Evolutionary conservation across 2,113 vertebrate genomes (phyloP), one percentile per base, ranked within the genome.

Genomic region (Cranoglanis bouderius): DNA sequence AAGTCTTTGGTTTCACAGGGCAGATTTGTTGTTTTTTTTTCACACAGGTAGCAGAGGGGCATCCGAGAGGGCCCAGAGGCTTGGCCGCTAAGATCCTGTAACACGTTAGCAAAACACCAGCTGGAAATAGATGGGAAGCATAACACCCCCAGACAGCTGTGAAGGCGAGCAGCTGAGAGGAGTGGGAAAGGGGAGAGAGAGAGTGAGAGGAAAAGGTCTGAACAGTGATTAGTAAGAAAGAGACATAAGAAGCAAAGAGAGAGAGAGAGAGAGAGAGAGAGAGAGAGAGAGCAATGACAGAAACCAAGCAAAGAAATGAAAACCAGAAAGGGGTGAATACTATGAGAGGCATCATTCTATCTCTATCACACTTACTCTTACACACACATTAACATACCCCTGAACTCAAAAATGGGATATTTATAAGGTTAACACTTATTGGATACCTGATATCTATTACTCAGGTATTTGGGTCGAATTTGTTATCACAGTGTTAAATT

Each of bases 81-180:
- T 59, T 18, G 88, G 77, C 86, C 70, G 80, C 89, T 90, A 90
- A 94, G 94, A 94, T 96, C 94, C 89, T 77, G 90, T 95, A 93
- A 92, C 93, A 18, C 90, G 90, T 92, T 90, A 92, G 90, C 90
- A 94, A 95, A 95, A 95, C 93, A 94, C 3, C 82, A 92, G 84
- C 90, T 92, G 91, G 90, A 93, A 93, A 94, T 93, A 92, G 91
- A 95, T 94, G 93, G 90, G 90, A 94, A 91, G 80, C 19, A 93
- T 95, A 95, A 95, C 91, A 80, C 78, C 67, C 87, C 65, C 75
- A 82, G 95, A 94, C 94, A 95, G 92, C 93, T 94, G 94, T 94
- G 93, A 94, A 93, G 94, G 94, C 94, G 94, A 91, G 88, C 89
- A 88, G 90, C 63, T 80, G 65, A 67, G 82, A 87, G 83, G 89